These are phyloP conservation scores for Plagodis pulveraria DNA, from an alignment of 2,888 invertebrate species.

Conservation along the genomic window DNA sequence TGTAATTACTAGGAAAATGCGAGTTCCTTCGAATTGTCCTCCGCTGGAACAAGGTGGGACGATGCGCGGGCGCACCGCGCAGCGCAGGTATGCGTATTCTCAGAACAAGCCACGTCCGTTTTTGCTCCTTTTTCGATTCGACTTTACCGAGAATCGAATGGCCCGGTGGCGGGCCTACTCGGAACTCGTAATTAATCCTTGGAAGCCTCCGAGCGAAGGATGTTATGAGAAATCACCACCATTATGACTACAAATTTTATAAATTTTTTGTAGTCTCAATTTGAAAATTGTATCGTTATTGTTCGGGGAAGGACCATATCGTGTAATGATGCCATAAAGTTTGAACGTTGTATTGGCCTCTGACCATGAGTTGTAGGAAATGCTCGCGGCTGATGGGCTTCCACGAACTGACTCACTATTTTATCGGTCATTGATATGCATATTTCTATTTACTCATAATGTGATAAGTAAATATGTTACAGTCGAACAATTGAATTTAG, in stretches of 20 bases:
- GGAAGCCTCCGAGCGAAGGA: slow-evolving; percentile 82
- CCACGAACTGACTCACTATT: slow-evolving; percentile 42
- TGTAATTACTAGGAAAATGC: slow-evolving; percentile 67
- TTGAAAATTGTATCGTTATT: slow-evolving; percentile 74
- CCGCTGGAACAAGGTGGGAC: slow-evolving; percentile 67
- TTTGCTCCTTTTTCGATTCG: slow-evolving; percentile 84
- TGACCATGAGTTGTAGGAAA: slow-evolving; percentile 56
- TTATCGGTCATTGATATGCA: slow-evolving; percentile 31
- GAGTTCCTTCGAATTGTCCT: slow-evolving; percentile 62
- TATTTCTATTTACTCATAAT: not conserved
- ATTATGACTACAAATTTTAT: slow-evolving; percentile 70
- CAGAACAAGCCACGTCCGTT: slow-evolving; percentile 75
- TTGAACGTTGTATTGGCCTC: slow-evolving; percentile 60
- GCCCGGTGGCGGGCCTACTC: slow-evolving; percentile 82
- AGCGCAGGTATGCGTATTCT: slow-evolving; percentile 82
- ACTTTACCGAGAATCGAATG: slow-evolving; percentile 82
- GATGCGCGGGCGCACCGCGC: slow-evolving; percentile 46
- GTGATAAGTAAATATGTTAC: slow-evolving; percentile 15
- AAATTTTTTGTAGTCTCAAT: slow-evolving; percentile 73
- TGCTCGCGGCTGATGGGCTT: slow-evolving; percentile 47
- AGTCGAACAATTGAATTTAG: not conserved
- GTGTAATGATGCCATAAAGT: slow-evolving; percentile 51
- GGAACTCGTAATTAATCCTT: slow-evolving; percentile 84
- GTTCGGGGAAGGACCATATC: slow-evolving; percentile 55
- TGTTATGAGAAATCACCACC: slow-evolving; percentile 79